Percentiles rank a stretch among this genome's conserved stretches.
Conservation (phyloP, 2,888 invertebrate genomes). For the Ectemnius lituratus region DNA sequence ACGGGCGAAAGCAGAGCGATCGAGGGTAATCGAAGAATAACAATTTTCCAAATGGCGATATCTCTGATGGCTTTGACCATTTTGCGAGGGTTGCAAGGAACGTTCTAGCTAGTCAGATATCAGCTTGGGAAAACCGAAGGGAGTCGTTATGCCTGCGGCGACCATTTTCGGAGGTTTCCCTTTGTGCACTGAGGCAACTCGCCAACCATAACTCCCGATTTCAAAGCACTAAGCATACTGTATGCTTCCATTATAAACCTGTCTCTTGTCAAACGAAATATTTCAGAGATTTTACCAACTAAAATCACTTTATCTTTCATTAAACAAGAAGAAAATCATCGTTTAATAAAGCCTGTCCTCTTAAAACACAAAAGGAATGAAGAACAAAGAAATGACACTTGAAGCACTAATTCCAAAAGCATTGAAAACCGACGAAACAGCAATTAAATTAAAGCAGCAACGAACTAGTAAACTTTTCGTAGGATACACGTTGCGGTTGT, state of each 20-base stretch:
- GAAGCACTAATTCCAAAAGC: too few relatives aligned
- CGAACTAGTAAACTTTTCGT: neutral
- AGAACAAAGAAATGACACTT: too few relatives aligned
- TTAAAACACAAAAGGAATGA: too few relatives aligned
- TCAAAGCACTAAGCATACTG: neutral
- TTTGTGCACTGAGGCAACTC: neutral
- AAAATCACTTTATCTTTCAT: neutral
- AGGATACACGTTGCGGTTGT: neutral
- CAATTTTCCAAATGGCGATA: neutral
- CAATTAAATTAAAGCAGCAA: neutral
- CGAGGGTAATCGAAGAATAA: conserved; percentile 2
- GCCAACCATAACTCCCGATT: conserved; percentile 9
- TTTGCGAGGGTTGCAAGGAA: neutral
- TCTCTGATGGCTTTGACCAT: neutral
- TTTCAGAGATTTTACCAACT: neutral
- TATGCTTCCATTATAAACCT: neutral
- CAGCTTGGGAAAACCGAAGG: neutral
- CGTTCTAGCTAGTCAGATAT: neutral
- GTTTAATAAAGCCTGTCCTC: too few relatives aligned
- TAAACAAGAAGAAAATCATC: neutral
- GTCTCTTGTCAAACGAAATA: neutral
- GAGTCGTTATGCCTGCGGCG: neutral
- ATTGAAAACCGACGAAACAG: neutral
- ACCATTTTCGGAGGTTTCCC: neutral
- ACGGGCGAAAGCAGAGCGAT: neutral